Percentiles rank a stretch among this genome's conserved stretches.
These are phyloP conservation scores for Nixonia krombeini DNA, from an alignment of 1,140 invertebrate species.

Conservation along the genomic window DNA sequence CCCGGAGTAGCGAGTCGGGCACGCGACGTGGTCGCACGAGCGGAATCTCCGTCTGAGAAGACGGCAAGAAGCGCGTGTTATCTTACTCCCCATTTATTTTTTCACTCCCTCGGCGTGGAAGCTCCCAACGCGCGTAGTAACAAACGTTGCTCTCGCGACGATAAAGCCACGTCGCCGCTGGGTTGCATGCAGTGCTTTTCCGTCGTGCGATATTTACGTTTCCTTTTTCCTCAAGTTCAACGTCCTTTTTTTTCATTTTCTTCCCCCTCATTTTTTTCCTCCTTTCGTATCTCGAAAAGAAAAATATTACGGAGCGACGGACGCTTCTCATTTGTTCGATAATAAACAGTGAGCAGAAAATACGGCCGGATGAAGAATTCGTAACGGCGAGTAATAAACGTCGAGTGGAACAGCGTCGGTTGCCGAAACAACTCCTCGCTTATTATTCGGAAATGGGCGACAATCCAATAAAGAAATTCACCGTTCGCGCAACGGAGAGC, in stretches of 20 bases:
- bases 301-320: background rate
- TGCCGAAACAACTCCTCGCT: too few species aligned
- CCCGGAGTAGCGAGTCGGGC: constrained; percentile 10
- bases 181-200: constrained; percentile 28
- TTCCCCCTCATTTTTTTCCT: constrained; percentile 6
- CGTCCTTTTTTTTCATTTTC: too few species aligned
- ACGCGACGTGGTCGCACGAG: constrained; percentile 20
- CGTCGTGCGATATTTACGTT: constrained; percentile 32
- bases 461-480: too few species aligned
- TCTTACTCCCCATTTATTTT: constrained; percentile 50
- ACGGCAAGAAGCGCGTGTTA: constrained; percentile 29
- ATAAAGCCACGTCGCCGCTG: constrained; percentile 45
- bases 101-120: constrained; percentile 27
- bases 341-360: too few species aligned
- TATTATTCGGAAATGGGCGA: too few species aligned
- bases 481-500: too few species aligned
- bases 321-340: too few species aligned
- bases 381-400: too few species aligned
- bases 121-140: constrained; percentile 48
- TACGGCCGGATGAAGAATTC: too few species aligned
- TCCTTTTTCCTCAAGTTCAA: constrained; percentile 32
- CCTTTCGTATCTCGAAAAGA: background rate
- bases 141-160: constrained; percentile 48
- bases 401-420: too few species aligned
- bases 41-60: constrained; percentile 27